Conservation (phyloP, 2,113 vertebrate genomes). For the Anoura caudifer region DNA sequence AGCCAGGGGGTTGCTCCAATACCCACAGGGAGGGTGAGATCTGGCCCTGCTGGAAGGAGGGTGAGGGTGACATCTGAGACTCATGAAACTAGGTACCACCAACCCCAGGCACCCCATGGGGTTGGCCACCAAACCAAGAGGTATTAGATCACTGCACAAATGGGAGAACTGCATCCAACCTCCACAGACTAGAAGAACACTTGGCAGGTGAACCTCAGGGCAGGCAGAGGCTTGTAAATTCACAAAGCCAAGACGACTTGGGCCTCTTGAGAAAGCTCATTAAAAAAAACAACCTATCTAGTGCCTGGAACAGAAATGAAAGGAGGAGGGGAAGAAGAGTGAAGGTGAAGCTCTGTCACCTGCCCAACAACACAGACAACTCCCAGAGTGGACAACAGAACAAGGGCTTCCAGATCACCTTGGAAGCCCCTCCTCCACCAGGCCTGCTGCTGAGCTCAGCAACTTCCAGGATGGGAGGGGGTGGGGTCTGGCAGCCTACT, state of each 20-base stretch:
- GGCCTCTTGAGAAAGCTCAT: background rate
- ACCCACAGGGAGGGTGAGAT: too few species aligned
- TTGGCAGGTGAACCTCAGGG: background rate
- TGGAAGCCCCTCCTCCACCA: background rate
- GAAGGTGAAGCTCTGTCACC: background rate
- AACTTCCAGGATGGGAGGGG: background rate
- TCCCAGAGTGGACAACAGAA: constrained; percentile 19
- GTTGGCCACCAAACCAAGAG: background rate
- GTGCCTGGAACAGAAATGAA: background rate
- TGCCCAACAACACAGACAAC: background rate
- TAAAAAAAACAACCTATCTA: background rate
- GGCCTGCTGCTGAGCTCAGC: background rate
- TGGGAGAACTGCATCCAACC: background rate
- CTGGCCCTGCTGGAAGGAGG: background rate
- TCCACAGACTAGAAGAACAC: background rate
- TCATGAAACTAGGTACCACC: background rate
- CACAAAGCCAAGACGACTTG: background rate
- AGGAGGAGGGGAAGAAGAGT: background rate
- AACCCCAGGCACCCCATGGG: background rate
- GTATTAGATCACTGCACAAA: background rate
- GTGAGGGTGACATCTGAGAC: background rate
- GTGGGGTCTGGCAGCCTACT: background rate
- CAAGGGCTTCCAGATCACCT: background rate
- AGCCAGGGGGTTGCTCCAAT: background rate
- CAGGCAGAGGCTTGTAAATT: background rate